Evolutionary conservation across 2,888 invertebrate genomes (phyloP), one percentile per base, ranked within the genome.

Genomic region (Parnassius smintheus): DNA sequence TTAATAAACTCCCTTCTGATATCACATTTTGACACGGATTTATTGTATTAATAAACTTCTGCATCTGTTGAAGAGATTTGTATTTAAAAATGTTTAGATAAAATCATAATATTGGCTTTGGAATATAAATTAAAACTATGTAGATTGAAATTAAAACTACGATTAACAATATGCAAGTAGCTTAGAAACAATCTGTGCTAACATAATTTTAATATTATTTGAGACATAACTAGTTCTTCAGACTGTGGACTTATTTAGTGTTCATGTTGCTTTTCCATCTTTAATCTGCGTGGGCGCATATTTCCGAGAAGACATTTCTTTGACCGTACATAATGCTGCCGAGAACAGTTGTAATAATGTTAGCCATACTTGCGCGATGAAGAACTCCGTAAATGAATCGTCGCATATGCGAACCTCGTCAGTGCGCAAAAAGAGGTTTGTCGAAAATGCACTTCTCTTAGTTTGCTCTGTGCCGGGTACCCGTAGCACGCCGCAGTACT

Each of bases 371-470:
- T 84, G 87, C 86, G 86, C 80, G 84, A 80, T 72, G 81, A 84
- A 85, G 85, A 87, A 83, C 81, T 88, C 88, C 84, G 88, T 88
- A 88, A 89, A 90, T 91, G 89, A 90, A 90, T 90, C 90, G 90
- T 90, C 87, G 84, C 83, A 85, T 87, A 91, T 90, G 90, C 90
- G 86, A 82, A 81, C 86, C 88, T 87, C 90, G 88, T 87, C 83
- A 81, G 75, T 60, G 70, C 70, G 77, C 87, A 91, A 91, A 91
- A 91, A 91, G 85, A 89, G 78, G 85, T 90, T 90, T 87, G 90
- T 90, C 91, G 84, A 91, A 91, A 91, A 90, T 87, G 85, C 80
- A 80, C 76, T 82, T 82, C 85, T 81, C 84, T 86, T 82, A 85
- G 85, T 83, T 81, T 75, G 80, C 77, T 76, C 78, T 73, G 80